These are phyloP conservation scores for Ia io DNA, from an alignment of 2,113 vertebrate genomes.

Conservation along the genomic window DNA sequence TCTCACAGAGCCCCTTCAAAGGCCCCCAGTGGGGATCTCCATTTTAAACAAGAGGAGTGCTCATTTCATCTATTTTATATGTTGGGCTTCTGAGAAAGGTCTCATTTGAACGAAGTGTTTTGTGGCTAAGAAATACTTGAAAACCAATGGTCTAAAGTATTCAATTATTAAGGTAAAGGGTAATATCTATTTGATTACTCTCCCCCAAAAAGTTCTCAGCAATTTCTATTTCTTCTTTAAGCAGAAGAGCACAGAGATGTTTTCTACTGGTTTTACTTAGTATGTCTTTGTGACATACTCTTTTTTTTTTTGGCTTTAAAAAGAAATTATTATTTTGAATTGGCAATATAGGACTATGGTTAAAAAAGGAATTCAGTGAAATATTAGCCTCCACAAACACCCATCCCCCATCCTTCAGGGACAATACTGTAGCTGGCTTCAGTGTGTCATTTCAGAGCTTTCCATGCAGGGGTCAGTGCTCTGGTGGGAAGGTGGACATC, in stretches of 20 bases:
- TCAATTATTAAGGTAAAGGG: neutral
- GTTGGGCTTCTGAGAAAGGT: neutral
- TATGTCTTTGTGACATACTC: neutral
- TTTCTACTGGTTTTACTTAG: neutral
- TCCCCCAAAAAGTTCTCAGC: neutral
- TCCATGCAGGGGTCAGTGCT: neutral
- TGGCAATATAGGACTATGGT: neutral
- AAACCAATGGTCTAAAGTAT: slow-evolving; percentile 7
- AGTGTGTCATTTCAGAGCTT: neutral
- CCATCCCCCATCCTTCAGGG: neutral
- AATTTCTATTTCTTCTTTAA: neutral
- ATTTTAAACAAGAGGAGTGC: neutral
- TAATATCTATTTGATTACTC: neutral
- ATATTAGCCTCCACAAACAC: neutral
- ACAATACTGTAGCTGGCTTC: neutral
- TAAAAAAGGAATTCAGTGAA: neutral
- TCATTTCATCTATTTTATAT: neutral
- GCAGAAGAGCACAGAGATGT: neutral
- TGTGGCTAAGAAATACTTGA: slow-evolving; percentile 34
- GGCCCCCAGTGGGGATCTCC: neutral
- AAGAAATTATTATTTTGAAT: neutral
- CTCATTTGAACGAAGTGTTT: neutral
- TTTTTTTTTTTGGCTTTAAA: neutral
- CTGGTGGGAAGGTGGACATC: neutral
- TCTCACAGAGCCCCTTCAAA: neutral